Percentiles rank a stretch among this genome's conserved stretches.
phyloP scores from a whole-genome alignment of 2,888 invertebrate genomes.

The Crossocerus cetratus region DNA sequence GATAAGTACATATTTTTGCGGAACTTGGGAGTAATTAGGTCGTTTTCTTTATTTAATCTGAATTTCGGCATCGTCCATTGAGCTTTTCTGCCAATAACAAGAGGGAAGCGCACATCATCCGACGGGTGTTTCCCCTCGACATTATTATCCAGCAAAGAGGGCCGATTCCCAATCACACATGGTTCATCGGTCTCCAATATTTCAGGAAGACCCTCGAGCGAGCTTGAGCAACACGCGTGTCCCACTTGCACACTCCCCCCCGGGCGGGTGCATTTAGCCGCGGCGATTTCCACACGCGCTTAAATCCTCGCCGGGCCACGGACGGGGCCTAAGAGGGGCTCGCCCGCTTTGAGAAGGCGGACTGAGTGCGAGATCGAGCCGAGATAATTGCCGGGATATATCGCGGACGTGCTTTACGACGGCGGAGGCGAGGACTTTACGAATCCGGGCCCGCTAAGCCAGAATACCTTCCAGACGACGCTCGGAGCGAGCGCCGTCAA shows the following conservation, averaged over 20 bases:
- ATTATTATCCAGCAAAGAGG: neutral
- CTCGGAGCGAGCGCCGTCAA: no score
- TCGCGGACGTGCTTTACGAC: slow-evolving; percentile 20
- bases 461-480: slow-evolving; percentile 34
- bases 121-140: no score
- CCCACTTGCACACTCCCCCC: neutral
- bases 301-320: slow-evolving; percentile 1
- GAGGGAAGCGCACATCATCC: no score
- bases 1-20: no score
- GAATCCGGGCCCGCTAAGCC: slow-evolving; percentile 33
- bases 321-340: no score
- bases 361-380: no score
- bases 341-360: no score
- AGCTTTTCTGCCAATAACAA: no score
- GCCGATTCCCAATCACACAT: neutral
- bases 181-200: slow-evolving; percentile 1
- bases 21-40: no score
- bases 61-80: no score
- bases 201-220: neutral
- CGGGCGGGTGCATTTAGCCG: no score
- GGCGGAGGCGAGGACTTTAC: slow-evolving; percentile 25
- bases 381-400: slow-evolving; percentile 20
- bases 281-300: neutral
- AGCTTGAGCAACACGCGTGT: neutral
- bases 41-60: no score